Base-by-base conservation (phyloP, 1,140 invertebrate species). In the Brachionus angularis region DNA sequence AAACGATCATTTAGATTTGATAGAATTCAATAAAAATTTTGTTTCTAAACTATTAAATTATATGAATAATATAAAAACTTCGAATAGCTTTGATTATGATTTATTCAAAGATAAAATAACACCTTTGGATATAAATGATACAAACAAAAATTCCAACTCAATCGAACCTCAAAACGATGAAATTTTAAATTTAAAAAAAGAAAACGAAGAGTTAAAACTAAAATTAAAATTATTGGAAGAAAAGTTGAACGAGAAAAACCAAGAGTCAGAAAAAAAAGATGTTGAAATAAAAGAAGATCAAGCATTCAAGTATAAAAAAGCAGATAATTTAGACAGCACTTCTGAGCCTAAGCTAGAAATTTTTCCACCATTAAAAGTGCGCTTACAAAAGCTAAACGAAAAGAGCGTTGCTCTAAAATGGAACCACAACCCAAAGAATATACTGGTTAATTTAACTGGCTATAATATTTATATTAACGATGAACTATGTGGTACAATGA, bases 401-500 rank as follows among this genome's bases (percentile, higher is more conserved):
- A 67, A 67, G 36, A 67, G 62, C 47, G 62, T 67, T 14, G 42
- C 47, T 23, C n/a, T 67, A 29, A 67, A 67, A 29, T 67, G 62
- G 62, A 67, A 67, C 18, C 62, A 67, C 29, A 67, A 67, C 47
- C 47, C 62, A 2, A 46, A 47, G 33, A 67, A 67, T 50, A 1
- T 67, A 18, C 47, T 67, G 3, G 10, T 67, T 14, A 42, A 50
- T 21, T 21, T 67, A 29, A 31, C 27, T 14, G 62, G 62, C 23
- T 67, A 67, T 49, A 46, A 50, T 34, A 50, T 67, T 67, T 67
- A 67, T 23, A 67, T 67, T 0, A 67, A 67, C 33, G 62, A 50
- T 18, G 62, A 67, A 67, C 33, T 50, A 42, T 47, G 42, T 46
- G 62, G 62, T 0, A 50, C 42, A 14, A 67, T 67, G 62, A 67